These are phyloP conservation scores for Myiopsitta monachus DNA, from an alignment of 2,113 vertebrate genomes.

Conservation along the genomic window DNA sequence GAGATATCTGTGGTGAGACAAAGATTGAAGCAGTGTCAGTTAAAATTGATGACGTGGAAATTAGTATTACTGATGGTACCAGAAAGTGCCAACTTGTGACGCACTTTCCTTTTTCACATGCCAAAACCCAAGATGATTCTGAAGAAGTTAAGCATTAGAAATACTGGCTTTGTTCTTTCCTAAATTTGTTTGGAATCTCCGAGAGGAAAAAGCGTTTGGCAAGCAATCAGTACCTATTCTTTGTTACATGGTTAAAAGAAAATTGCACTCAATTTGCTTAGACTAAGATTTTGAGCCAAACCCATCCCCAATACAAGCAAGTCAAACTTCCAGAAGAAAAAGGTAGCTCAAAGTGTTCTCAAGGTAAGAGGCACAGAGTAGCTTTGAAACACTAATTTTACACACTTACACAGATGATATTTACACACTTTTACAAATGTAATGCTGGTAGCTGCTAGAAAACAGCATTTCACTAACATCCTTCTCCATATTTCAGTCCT, in stretches of 20 bases:
- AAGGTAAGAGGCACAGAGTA: neutral
- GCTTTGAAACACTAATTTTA: neutral
- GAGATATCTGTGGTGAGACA: neutral
- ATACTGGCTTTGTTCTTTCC: slow-evolving; percentile 2
- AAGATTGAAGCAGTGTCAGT: slow-evolving; percentile 2
- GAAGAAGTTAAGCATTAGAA: slow-evolving; percentile 24
- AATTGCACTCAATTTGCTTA: slow-evolving; percentile 15
- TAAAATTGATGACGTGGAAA: slow-evolving; percentile 48
- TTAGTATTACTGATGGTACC: neutral
- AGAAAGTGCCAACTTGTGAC: slow-evolving; percentile 33
- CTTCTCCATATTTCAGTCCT: neutral
- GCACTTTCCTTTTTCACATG: neutral
- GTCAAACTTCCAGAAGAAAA: neutral
- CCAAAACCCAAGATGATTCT: slow-evolving; percentile 35
- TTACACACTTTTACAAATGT: neutral
- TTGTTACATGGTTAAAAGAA: neutral
- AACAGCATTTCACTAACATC: neutral
- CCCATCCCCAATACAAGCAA: neutral
- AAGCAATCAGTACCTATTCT: slow-evolving; percentile 13
- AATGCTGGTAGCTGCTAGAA: neutral
- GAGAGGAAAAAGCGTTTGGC: neutral
- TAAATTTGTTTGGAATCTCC: slow-evolving; percentile 15
- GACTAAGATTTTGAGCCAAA: slow-evolving; percentile 6
- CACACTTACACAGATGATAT: too few species aligned
- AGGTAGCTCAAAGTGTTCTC: neutral